Conservation (phyloP, 35 echinoderm and acorn worm genomes). For the Anneissia japonica region DNA sequence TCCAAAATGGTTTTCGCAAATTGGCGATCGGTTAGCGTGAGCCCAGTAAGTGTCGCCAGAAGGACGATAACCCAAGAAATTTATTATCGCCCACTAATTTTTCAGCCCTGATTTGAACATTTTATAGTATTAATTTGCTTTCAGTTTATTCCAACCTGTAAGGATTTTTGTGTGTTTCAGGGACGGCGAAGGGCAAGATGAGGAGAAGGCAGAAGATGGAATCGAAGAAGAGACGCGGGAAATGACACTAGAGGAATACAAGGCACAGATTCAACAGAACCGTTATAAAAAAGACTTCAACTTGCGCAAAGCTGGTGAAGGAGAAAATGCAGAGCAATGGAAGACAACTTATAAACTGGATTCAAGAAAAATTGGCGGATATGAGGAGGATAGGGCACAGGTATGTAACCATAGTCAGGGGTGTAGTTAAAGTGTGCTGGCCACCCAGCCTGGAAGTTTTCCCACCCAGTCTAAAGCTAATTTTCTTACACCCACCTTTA, state of each 20-base stretch:
- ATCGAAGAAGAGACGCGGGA: conserved; percentile 63
- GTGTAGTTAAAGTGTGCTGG: not conserved
- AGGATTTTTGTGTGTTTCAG: no score
- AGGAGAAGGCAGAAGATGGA: conserved; percentile 41
- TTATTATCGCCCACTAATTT: no score
- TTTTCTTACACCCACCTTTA: not conserved
- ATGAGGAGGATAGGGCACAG: conserved; percentile 35
- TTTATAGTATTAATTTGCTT: no score
- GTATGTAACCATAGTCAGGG: not conserved
- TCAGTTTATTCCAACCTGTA: no score
- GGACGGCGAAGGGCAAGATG: conserved; percentile 37
- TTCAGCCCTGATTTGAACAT: no score
- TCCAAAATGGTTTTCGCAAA: no score
- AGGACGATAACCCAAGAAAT: no score
- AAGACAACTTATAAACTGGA: conserved; percentile 66
- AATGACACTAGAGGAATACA: conserved; percentile 99
- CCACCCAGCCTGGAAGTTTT: not conserved
- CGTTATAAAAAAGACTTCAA: conserved; percentile 71
- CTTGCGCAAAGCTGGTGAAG: conserved; percentile 75
- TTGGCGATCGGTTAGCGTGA: no score
- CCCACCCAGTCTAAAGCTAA: not conserved
- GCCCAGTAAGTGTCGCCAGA: no score
- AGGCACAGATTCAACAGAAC: conserved; percentile 49
- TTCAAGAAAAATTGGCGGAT: conserved; percentile 16
- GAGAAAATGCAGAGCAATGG: conserved; percentile 84